A percentile compares a stretch with the other conserved stretches of the same genome.
Evolutionary conservation across 1,140 invertebrate genomes (phyloP).

Genomic region (Euglossa dilemma): DNA sequence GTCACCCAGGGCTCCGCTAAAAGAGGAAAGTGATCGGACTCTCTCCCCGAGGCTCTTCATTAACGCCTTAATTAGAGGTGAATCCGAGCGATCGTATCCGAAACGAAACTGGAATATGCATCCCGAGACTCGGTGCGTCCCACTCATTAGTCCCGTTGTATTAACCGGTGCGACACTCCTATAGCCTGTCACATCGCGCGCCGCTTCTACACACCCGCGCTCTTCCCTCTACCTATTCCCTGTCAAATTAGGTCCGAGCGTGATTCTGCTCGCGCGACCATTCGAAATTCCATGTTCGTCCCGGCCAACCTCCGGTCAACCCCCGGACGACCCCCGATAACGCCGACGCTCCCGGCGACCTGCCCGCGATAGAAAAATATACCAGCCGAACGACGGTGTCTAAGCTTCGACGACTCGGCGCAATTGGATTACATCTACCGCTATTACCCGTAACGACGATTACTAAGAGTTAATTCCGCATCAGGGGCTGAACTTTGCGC

Average conservation of each 20-base stretch:
- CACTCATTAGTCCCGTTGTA: slow-evolving; percentile 58
- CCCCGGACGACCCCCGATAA: too few relatives aligned
- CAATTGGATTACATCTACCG: slow-evolving; percentile 21
- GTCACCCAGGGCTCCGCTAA: slow-evolving; percentile 5
- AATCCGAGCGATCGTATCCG: slow-evolving; percentile 40
- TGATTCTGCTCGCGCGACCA: neutral
- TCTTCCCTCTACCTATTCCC: slow-evolving; percentile 13
- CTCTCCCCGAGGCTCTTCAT: slow-evolving; percentile 50
- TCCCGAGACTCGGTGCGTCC: slow-evolving; percentile 29
- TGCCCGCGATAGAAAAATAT: slow-evolving; percentile 6
- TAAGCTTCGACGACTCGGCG: neutral
- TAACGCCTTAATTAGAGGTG: slow-evolving; percentile 63
- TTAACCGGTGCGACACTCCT: slow-evolving; percentile 39
- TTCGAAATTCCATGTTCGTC: neutral
- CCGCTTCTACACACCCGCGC: neutral
- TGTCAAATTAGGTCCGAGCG: slow-evolving; percentile 49
- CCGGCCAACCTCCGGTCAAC: slow-evolving; percentile 3
- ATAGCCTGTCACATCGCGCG: slow-evolving; percentile 15
- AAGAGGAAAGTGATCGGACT: slow-evolving; percentile 55
- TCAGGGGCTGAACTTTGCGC: slow-evolving; percentile 8
- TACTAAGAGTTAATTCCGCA: slow-evolving; percentile 34
- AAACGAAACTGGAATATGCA: slow-evolving; percentile 36
- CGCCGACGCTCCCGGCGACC: too few relatives aligned
- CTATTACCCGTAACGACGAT: slow-evolving; percentile 23
- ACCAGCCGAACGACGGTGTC: too few relatives aligned